A percentile compares a stretch with the other conserved stretches of the same genome.
Evolutionary conservation across 2,113 vertebrate genomes (phyloP).

Genomic region (Phalacrocorax brasilianus): DNA sequence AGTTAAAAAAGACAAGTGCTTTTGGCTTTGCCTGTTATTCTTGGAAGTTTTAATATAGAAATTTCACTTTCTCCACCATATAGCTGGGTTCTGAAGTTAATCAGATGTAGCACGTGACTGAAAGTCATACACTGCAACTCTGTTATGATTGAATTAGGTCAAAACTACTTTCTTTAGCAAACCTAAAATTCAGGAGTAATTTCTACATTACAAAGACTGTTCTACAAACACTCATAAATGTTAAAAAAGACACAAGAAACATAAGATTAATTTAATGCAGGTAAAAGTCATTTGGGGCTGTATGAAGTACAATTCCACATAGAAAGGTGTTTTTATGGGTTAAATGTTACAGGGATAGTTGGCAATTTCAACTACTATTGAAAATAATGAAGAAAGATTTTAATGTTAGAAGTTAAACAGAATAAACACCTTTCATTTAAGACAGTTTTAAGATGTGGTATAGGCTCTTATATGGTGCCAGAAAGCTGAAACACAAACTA

Average conservation of each 20-base stretch:
- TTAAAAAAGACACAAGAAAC: background rate
- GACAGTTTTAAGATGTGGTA: background rate
- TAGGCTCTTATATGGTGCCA: background rate
- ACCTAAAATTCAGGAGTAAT: background rate
- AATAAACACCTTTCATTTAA: background rate
- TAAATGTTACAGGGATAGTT: background rate
- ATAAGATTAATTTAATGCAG: background rate
- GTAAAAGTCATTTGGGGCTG: background rate
- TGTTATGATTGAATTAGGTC: background rate
- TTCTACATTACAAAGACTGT: background rate
- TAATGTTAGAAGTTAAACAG: background rate
- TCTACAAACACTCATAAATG: background rate
- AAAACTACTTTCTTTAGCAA: background rate
- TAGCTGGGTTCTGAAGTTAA: background rate
- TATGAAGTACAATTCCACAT: background rate
- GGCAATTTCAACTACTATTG: background rate
- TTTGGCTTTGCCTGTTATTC: background rate
- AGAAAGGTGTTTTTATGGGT: background rate
- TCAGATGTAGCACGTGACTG: rapidly evolving
- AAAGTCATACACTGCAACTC: background rate
- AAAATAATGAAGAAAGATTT: background rate
- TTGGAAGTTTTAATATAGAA: background rate
- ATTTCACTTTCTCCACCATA: background rate
- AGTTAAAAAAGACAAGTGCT: background rate
- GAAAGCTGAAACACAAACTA: background rate